phyloP scores from a whole-genome alignment of 1,140 invertebrate species.

The honey bee (Apis mellifera) region DNA sequence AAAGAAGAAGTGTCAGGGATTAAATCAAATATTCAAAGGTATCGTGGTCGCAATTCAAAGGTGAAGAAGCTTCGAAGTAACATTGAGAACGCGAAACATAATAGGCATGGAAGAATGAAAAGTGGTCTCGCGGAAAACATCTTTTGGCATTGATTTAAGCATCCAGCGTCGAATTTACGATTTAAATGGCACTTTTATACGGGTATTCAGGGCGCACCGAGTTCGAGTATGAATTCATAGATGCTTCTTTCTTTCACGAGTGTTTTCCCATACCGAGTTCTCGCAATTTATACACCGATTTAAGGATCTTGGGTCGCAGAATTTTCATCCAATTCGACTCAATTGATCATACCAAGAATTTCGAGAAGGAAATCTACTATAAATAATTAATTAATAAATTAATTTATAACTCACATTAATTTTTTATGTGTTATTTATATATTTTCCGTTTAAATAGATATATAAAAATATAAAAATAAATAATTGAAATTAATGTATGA shows the following conservation, averaged over 20 bases:
- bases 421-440: too few relatives aligned
- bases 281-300: constrained; percentile 54
- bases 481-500: too few relatives aligned
- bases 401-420: neutral
- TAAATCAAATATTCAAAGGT: neutral
- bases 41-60: neutral
- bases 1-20: neutral
- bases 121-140: constrained; percentile 44
- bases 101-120: constrained; percentile 20
- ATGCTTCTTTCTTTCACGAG: constrained; percentile 49
- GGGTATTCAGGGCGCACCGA: constrained; percentile 33
- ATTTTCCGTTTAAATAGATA: too few relatives aligned
- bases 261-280: constrained; percentile 39
- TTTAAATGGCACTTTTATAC: constrained; percentile 55
- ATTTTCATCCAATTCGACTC: constrained; percentile 1
- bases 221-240: constrained; percentile 53
- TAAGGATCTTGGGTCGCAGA: constrained; percentile 12
- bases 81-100: constrained; percentile 20
- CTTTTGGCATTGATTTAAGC: constrained; percentile 53
- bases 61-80: neutral
- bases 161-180: constrained; percentile 51
- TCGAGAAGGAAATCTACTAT: constrained; percentile 4
- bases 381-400: neutral
- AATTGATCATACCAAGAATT: constrained; percentile 32
- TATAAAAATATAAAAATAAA: too few relatives aligned